Conservation (phyloP, 2,888 invertebrate species). For the Megalurothrips usitatus region DNA sequence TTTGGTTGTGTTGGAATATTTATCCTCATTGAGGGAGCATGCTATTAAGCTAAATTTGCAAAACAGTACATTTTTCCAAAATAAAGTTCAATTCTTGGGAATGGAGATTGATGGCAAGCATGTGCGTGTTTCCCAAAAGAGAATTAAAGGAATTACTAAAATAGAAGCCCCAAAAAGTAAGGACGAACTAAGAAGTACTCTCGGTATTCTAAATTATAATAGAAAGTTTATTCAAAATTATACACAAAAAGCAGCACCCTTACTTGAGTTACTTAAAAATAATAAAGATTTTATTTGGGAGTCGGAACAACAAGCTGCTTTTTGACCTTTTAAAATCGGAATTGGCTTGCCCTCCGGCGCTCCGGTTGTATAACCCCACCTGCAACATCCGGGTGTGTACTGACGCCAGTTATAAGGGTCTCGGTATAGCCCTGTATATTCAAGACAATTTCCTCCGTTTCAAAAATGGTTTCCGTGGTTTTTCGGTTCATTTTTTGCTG, state of each 20-base stretch:
- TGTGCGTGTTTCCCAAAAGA: background rate
- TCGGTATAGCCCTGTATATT: background rate
- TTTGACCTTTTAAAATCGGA: background rate
- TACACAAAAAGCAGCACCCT: background rate
- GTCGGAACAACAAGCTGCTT: background rate
- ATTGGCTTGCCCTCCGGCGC: background rate
- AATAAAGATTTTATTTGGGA: conserved; percentile 5
- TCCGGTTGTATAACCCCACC: background rate
- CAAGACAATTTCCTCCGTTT: background rate
- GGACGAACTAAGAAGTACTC: background rate
- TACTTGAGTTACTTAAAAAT: background rate
- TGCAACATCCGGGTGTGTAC: background rate
- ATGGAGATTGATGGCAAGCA: background rate
- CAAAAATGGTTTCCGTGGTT: no score
- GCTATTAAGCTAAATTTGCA: background rate
- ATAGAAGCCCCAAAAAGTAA: background rate
- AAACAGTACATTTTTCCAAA: conserved; percentile 5
- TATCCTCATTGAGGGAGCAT: background rate
- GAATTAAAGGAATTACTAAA: background rate
- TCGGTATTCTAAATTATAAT: background rate
- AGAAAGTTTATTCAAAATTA: conserved; percentile 8
- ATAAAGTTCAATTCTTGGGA: background rate
- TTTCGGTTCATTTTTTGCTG: no score
- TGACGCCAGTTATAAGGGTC: background rate
- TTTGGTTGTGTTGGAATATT: background rate